phyloP scores from a whole-genome alignment of 53 echinoderm and acorn worm species.

The Patiria pectinifera region DNA sequence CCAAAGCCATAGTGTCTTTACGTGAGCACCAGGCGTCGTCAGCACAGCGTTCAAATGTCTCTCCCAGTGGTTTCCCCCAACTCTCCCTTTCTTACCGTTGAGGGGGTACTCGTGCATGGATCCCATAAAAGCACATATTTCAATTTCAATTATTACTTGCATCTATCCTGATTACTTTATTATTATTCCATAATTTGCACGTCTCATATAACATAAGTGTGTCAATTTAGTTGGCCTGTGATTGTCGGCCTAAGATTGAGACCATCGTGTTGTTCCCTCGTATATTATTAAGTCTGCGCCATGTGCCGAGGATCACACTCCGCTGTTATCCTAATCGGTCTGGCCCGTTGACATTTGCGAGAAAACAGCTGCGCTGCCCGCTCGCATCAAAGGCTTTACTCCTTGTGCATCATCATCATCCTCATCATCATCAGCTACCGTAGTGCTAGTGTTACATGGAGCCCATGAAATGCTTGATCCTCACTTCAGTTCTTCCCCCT shows the following conservation, averaged over 20 bases:
- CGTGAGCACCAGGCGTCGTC: too few species aligned
- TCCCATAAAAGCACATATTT: too few species aligned
- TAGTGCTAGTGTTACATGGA: neutral
- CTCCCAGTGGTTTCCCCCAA: too few species aligned
- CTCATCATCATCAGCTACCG: neutral
- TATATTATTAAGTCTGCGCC: neutral
- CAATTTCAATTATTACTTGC: too few species aligned
- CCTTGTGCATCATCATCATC: neutral
- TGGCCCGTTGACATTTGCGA: constrained; percentile 29
- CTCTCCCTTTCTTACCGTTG: too few species aligned
- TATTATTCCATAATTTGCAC: too few species aligned
- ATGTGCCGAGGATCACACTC: neutral
- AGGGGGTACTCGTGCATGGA: too few species aligned
- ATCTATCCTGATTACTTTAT: too few species aligned
- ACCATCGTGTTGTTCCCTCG: neutral
- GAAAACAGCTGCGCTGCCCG: neutral
- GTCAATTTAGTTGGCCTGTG: neutral
- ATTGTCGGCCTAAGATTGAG: neutral
- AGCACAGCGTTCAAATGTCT: too few species aligned
- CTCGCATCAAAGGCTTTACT: neutral
- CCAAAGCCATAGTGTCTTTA: too few species aligned
- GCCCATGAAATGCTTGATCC: neutral
- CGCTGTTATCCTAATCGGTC: constrained; percentile 14
- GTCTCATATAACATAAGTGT: neutral
- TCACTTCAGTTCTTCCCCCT: too few species aligned